Conservation (phyloP, 2,797 vertebrate genomes). For the Botia kubotai region DNA sequence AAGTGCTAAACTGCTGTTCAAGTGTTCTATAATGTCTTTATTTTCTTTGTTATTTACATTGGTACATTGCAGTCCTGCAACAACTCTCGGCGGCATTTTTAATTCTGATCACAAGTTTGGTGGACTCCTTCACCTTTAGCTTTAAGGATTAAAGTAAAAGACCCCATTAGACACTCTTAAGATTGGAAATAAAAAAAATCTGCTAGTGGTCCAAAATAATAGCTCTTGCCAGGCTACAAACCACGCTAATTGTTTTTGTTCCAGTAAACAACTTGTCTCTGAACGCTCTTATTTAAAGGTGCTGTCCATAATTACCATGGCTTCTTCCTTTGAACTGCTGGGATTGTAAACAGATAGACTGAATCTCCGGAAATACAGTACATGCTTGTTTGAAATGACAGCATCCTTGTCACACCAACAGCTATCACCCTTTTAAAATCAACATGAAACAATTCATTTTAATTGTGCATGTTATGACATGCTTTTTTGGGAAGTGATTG, state of each 20-base stretch:
- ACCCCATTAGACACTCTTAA: neutral
- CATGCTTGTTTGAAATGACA: no score
- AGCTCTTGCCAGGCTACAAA: neutral
- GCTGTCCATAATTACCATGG: slow-evolving; percentile 3
- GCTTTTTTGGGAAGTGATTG: neutral
- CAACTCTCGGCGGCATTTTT: neutral
- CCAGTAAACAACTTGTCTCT: neutral
- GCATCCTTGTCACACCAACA: no score
- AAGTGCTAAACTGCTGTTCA: slow-evolving; percentile 10
- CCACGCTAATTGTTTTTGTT: slow-evolving; percentile 14
- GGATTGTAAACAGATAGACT: neutral
- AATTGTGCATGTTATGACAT: neutral
- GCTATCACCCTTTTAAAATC: no score
- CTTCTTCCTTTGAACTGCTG: neutral
- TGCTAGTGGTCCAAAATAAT: neutral
- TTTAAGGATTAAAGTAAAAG: neutral
- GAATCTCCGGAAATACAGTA: neutral
- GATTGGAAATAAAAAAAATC: neutral
- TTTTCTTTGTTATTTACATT: neutral
- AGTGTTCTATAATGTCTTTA: neutral
- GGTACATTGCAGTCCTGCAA: neutral
- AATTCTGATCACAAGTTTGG: neutral
- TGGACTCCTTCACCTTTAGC: neutral
- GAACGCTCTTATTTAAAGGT: slow-evolving; percentile 10
- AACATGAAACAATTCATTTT: neutral